These are phyloP conservation scores for Rosalia funebris DNA, from an alignment of 2,888 invertebrate species.

Conservation along the genomic window DNA sequence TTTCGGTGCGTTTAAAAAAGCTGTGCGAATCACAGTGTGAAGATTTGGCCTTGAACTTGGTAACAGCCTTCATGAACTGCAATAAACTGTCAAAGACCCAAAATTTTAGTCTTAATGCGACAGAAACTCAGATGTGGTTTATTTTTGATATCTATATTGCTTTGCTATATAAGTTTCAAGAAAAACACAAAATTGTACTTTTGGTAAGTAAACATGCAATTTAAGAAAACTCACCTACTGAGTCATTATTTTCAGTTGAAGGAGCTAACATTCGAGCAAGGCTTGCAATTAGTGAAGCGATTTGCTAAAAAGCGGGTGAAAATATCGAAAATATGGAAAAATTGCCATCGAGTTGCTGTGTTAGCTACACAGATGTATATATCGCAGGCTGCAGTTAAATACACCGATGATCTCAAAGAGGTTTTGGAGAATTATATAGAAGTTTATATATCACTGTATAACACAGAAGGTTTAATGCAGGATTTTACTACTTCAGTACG, in stretches of 20 bases:
- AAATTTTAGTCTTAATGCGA: slow-evolving; percentile 59
- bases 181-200: slow-evolving; percentile 66
- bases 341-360: slow-evolving; percentile 68
- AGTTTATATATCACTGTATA: slow-evolving; percentile 60
- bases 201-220: slow-evolving; percentile 59
- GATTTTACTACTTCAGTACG: slow-evolving; percentile 57
- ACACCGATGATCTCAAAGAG: slow-evolving; percentile 58
- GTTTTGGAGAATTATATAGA: slow-evolving; percentile 59
- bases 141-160: slow-evolving; percentile 71
- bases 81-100: slow-evolving; percentile 56
- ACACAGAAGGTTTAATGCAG: slow-evolving; percentile 52
- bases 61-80: slow-evolving; percentile 64
- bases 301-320: slow-evolving; percentile 64
- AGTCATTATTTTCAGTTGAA: slow-evolving; percentile 64
- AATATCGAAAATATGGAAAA: slow-evolving; percentile 68
- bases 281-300: slow-evolving; percentile 67
- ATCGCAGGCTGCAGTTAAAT: slow-evolving; percentile 67
- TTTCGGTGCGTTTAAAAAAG: slow-evolving; percentile 70
- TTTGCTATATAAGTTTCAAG: slow-evolving; percentile 68
- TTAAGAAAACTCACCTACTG: slow-evolving; percentile 14
- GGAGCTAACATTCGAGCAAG: slow-evolving; percentile 67
- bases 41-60: slow-evolving; percentile 70
- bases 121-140: slow-evolving; percentile 67
- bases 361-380: slow-evolving; percentile 69
- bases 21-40: slow-evolving; percentile 72